Evolutionary conservation across 2,113 vertebrate genomes (phyloP), one percentile per base, ranked within the genome.

Genomic region (Oreochromis spilurus): DNA sequence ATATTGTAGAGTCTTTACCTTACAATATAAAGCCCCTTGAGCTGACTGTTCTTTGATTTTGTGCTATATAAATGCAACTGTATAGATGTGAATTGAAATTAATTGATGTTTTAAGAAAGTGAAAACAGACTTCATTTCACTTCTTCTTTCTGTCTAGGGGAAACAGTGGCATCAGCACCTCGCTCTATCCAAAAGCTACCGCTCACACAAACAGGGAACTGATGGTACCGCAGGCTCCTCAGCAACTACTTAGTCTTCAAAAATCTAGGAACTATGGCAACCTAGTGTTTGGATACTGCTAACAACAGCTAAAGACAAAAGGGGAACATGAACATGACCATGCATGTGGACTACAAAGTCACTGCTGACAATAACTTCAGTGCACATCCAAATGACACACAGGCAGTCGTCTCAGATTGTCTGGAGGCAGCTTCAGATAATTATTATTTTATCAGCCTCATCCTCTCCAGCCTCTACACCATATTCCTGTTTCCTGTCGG

Each of bases 401-500:
- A 87, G 5, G 40, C 65, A 2, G 93, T 92, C 7, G 93, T 92
- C 2, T 92, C 92, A 4, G 19, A 83, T 45, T 62, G 89, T 21
- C 52, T 94, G 0, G 58, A 57, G 36, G 91, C 91, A 38, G 94
- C 92, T 75, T 91, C 95, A 0, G 95, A 95, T 24, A 93, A 90
- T 57, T 91, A 96, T 40, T 98, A 98, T 0, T 70, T 94, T 9
- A 94, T 98, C 1, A 96, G 96, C 58, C 96, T 99, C 34, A 94
- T 98, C 90, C 95, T 99, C 24, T 99, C 98, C 0, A 97, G 97
- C 60, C 86, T 98, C 50, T 99, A 99, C 87, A 97, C 96, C 2
- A 91, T 97, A 84, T 95, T 98, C 86, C 97, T 99, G 83, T 98
- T 98, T 29, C 98, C 98, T 2, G 96, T 98, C 0, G 98, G 98